Evolutionary conservation across 2,113 vertebrate species (phyloP).

Genomic region (Epinephelus moara): DNA sequence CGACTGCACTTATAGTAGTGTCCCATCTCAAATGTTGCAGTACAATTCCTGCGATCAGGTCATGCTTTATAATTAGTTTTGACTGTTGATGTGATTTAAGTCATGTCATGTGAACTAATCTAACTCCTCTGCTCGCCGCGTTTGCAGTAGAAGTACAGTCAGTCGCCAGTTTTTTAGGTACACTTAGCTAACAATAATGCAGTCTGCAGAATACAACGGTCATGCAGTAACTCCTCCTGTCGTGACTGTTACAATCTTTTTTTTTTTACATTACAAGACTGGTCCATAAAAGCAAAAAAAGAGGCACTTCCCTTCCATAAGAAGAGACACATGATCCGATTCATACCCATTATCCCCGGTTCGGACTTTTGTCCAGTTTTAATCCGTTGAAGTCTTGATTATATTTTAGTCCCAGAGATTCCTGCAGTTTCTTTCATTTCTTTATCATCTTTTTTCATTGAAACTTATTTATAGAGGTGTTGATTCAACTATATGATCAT

Average conservation of each 20-base stretch:
- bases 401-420: no score
- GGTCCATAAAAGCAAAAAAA: no score
- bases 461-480: background rate
- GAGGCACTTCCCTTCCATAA: no score
- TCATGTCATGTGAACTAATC: background rate
- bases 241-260: no score
- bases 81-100: no score
- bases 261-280: no score
- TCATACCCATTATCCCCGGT: no score
- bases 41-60: background rate
- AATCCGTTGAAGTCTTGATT: no score
- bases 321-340: no score
- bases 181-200: background rate
- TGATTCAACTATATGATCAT: background rate
- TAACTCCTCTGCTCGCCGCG: background rate
- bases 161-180: background rate
- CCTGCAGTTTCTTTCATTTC: no score
- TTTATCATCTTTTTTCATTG: background rate
- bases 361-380: no score
- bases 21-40: slow-evolving; percentile 39
- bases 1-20: slow-evolving; percentile 25
- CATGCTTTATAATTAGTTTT: background rate
- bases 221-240: background rate
- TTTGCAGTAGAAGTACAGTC: background rate
- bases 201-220: background rate